Base-by-base conservation (phyloP, 2,888 invertebrate species). In the Cataglyphis altisquamis region DNA sequence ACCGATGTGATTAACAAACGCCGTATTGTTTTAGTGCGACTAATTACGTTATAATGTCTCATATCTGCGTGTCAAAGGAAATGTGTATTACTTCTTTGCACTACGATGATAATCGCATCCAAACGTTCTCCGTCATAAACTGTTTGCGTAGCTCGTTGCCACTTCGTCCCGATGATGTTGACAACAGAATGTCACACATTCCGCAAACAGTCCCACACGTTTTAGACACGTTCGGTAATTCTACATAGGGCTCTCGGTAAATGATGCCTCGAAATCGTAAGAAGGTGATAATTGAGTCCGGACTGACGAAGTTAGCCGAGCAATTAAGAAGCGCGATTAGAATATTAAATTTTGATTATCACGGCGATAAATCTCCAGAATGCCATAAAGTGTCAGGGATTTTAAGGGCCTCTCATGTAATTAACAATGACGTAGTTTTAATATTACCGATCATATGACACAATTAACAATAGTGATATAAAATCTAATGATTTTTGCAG, bases 401-500 rank as follows among this genome's bases (percentile, higher is more conserved):
- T 36, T 64, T 12, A 21, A 39, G 36, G n/a, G 12, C 0, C 39
- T 36, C 6, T 57, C 77, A 18, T n/a, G 25, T 18, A 68, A 68
- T 68, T 68, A 77, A 25, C 39, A 77, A 52, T n/a, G 67, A 21
- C 0, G n/a, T 39, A 29, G 29, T 57, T 39, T 21, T 8, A 8
- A 64, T 36, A 64, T 10, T 41, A 21, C 5, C 29, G 32, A 41
- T 45, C 32, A 57, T 57, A 68, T 60, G 60, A 32, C n/a, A 18
- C 39, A 41, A 41, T 21, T 60, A 12, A 63, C 73, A 66, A 72
- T 32, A 48, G 70, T 15, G n/a, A 39, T 1, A 15, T 12, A 12
- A 29, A 15, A 8, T 57, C 4, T 41, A 21, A 21, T 70, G 41
- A 60, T 86, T 83, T 82, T 39, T 64, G 57, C 95, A 98, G 98